Conservation (phyloP, 2,113 vertebrate genomes). For the Ariopsis seemanni region DNA sequence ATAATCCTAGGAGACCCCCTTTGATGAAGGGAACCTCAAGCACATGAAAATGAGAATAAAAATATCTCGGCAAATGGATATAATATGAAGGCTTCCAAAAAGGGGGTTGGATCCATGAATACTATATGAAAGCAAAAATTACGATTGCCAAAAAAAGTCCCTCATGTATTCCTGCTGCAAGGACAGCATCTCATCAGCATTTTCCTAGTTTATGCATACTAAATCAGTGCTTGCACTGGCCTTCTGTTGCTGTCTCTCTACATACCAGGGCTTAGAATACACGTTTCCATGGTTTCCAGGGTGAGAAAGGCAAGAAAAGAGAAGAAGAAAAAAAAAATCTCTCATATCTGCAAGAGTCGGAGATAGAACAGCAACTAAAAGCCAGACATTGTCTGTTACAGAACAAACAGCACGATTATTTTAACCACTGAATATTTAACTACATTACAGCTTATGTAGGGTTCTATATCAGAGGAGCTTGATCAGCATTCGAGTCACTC, state of each 20-base stretch:
- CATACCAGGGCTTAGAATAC: conserved; percentile 46
- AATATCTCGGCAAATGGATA: not conserved
- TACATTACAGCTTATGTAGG: not conserved
- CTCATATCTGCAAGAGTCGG: conserved; percentile 27
- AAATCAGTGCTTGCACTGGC: conserved; percentile 33
- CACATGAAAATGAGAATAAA: not conserved
- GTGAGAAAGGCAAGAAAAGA: conserved; percentile 34
- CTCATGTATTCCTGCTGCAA: not conserved
- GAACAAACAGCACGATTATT: not conserved
- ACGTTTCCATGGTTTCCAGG: conserved; percentile 55
- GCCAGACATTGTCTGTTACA: not conserved
- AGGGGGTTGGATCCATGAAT: not conserved
- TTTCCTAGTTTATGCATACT: conserved; percentile 15
- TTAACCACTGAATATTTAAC: not conserved
- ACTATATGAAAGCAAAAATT: not conserved
- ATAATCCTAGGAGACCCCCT: not conserved
- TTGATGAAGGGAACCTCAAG: not conserved
- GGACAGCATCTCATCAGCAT: conserved; percentile 19
- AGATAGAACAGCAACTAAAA: conserved; percentile 30
- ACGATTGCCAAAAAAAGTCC: not conserved
- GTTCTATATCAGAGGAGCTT: not conserved
- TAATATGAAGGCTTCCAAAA: not conserved
- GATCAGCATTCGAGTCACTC: not conserved
- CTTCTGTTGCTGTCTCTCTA: conserved; percentile 40
- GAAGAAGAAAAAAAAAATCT: not conserved